phyloP scores from a whole-genome alignment of 2,797 vertebrate genomes.

The Gymnoscopelus microlampas region DNA sequence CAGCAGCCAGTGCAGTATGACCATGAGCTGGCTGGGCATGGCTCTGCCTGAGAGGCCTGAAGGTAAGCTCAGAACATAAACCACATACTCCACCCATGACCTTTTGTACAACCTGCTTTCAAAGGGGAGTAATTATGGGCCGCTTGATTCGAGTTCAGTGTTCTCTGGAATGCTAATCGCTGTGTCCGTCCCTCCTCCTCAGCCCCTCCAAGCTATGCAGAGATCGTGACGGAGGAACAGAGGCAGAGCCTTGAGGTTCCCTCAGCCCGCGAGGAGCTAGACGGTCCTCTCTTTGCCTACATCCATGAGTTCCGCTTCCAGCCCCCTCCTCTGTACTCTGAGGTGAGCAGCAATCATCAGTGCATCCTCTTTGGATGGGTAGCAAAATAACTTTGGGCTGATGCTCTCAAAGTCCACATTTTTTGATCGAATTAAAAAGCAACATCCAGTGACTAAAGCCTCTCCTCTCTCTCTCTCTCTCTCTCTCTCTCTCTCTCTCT shows the following conservation, averaged over 20 bases:
- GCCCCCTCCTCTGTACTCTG: constrained; percentile 97
- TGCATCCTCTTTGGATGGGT: too few relatives aligned
- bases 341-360: constrained; percentile 79
- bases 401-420: too few relatives aligned
- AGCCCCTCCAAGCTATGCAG: constrained; percentile 99
- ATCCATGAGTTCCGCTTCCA: constrained; percentile 99
- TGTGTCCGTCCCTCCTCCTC: constrained; percentile 23
- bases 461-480: not conserved
- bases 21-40: constrained; percentile 92
- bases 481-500: too few relatives aligned
- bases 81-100: not conserved
- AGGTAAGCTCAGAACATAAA: constrained; percentile 77
- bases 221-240: constrained; percentile 94
- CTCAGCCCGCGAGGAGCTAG: constrained; percentile 88
- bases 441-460: constrained; percentile 23
- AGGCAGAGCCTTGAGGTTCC: constrained; percentile 87
- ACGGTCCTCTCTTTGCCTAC: constrained; percentile 94
- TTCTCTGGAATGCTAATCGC: constrained; percentile 35
- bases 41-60: constrained; percentile 94
- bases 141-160: not conserved
- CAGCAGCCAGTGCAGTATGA: constrained; percentile 97
- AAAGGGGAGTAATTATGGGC: too few relatives aligned
- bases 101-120: not conserved
- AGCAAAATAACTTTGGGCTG: too few relatives aligned
- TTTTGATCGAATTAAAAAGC: constrained; percentile 10